Percentiles rank a stretch among this genome's conserved stretches.
These are phyloP conservation scores for Eclectus roratus DNA, from an alignment of 2,113 vertebrate species.

Conservation along the genomic window DNA sequence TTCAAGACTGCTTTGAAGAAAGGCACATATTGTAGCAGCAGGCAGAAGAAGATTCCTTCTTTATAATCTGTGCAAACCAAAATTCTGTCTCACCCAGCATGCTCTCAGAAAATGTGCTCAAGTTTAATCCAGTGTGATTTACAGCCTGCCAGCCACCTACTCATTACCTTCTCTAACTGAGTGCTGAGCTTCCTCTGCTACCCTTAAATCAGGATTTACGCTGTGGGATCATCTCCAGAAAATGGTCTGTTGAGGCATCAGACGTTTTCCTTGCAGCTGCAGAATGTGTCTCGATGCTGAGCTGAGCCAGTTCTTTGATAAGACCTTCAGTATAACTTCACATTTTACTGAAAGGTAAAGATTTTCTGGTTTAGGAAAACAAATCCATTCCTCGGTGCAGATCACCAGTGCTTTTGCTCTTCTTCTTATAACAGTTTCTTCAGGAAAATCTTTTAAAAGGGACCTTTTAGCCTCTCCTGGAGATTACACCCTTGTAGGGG, in stretches of 20 bases:
- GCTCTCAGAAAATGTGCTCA: not conserved
- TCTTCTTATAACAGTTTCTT: not conserved
- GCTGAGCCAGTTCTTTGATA: not conserved
- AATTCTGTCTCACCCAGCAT: not conserved
- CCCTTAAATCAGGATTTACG: not conserved
- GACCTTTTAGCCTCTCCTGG: not conserved
- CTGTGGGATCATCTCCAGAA: not conserved
- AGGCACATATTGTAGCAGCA: not conserved
- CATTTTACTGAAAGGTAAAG: not conserved
- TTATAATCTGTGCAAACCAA: not conserved
- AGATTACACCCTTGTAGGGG: not conserved
- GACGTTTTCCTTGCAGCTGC: not conserved
- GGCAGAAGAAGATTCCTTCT: not conserved
- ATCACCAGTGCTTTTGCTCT: not conserved
- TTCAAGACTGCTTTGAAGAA: not conserved
- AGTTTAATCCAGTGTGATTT: not conserved
- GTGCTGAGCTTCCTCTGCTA: not conserved
- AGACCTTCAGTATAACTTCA: not conserved
- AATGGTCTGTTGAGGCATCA: not conserved
- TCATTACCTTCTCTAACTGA: not conserved
- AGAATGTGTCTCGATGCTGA: not conserved
- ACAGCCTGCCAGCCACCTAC: not conserved
- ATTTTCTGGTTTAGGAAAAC: not conserved
- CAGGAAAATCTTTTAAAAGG: conserved; percentile 19
- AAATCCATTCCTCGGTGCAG: not conserved